phyloP scores from a whole-genome alignment of 2,113 vertebrate species.

The Thunnus thynnus region DNA sequence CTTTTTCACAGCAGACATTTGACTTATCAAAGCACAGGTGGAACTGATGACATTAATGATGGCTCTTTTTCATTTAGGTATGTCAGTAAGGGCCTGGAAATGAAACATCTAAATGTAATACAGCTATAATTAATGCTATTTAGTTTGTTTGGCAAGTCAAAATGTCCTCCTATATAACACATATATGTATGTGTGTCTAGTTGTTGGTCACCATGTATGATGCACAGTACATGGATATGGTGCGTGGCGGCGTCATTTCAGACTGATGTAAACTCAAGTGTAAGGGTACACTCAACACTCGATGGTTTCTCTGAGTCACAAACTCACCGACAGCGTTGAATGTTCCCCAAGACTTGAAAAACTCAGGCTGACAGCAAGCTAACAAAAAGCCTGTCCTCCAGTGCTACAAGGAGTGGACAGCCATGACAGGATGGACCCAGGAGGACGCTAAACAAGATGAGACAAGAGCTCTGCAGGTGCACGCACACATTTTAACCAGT shows the following conservation, averaged over 20 bases:
- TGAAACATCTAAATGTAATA: neutral
- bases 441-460: constrained; percentile 30
- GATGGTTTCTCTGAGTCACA: constrained; percentile 85
- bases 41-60: too few relatives aligned
- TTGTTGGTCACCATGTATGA: too few relatives aligned
- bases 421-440: constrained; percentile 20
- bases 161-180: neutral
- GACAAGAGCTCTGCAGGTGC: constrained; percentile 50
- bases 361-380: constrained; percentile 32
- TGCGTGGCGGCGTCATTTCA: neutral
- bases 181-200: too few relatives aligned
- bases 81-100: too few relatives aligned
- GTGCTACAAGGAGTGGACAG: constrained; percentile 26
- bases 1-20: too few relatives aligned
- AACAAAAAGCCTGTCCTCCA: constrained; percentile 23
- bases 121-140: neutral
- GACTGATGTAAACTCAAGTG: constrained; percentile 58
- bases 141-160: neutral
- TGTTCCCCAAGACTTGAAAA: constrained; percentile 87
- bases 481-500: neutral
- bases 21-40: too few relatives aligned
- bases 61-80: too few relatives aligned
- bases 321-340: constrained; percentile 99
- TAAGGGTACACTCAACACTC: constrained; percentile 85
- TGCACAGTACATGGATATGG: neutral